Conservation (phyloP, 2,113 vertebrate species). For the Cyanoderma ruficeps region DNA sequence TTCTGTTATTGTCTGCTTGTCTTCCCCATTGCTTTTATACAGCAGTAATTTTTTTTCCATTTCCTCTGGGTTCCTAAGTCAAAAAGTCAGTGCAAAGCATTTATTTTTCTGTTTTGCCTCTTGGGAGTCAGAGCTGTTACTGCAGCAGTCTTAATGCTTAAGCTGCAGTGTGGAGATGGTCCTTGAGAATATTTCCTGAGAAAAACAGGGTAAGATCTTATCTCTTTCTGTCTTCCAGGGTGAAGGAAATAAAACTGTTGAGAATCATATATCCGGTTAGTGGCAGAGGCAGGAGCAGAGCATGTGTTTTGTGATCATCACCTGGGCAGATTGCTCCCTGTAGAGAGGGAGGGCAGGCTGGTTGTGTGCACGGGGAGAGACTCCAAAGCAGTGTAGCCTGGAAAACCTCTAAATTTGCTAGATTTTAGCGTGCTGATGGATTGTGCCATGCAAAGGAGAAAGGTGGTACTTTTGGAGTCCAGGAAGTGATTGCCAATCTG, state of each 20-base stretch:
- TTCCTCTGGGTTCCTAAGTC: background rate
- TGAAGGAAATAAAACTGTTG: background rate
- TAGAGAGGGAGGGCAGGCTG: background rate
- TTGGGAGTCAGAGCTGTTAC: background rate
- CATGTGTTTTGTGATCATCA: background rate
- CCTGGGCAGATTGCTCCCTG: background rate
- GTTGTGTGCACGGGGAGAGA: background rate
- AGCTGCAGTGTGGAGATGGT: background rate
- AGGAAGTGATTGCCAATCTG: no score
- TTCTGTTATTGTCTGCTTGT: background rate
- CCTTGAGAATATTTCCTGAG: background rate
- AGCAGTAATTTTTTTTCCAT: background rate
- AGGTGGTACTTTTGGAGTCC: background rate
- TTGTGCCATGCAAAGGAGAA: background rate
- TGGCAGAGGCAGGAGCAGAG: background rate
- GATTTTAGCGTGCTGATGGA: background rate
- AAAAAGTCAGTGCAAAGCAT: background rate
- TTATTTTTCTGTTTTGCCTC: slow-evolving; percentile 8
- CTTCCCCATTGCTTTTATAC: background rate
- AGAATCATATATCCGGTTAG: background rate
- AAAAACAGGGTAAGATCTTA: background rate
- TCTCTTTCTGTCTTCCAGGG: background rate
- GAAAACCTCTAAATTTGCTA: background rate
- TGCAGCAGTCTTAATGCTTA: background rate
- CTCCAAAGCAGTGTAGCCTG: background rate